Conservation (phyloP, 2,113 vertebrate species). For the Brienomyrus longianalis region DNA sequence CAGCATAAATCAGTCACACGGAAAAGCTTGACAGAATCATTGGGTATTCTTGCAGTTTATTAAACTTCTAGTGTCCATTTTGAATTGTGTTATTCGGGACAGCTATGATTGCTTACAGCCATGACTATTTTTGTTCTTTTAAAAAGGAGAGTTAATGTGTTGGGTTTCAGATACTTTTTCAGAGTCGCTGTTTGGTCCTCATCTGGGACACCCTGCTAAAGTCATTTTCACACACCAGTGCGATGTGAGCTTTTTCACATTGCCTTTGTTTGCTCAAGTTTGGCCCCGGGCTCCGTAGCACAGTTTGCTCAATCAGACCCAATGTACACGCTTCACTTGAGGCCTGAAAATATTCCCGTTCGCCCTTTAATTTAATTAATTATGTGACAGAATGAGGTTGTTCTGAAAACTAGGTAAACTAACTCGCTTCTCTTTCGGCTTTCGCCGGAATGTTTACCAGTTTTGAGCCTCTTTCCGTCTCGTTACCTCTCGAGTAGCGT, state of each 20-base stretch:
- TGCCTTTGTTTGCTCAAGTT: constrained; percentile 6
- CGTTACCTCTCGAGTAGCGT: not conserved
- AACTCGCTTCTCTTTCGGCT: not conserved
- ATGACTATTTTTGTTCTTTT: not conserved
- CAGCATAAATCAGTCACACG: not conserved
- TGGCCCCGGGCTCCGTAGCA: not conserved
- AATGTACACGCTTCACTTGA: constrained; percentile 4
- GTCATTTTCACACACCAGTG: constrained; percentile 8
- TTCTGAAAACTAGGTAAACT: not conserved
- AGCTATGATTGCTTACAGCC: not conserved
- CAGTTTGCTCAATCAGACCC: not conserved
- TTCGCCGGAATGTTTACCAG: not conserved
- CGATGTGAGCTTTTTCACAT: constrained; percentile 2
- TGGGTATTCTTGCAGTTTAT: not conserved
- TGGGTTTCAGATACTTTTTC: not conserved
- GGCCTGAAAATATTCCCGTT: constrained; percentile 10
- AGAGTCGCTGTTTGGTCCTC: not conserved
- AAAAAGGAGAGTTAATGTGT: not conserved
- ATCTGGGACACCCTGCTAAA: not conserved
- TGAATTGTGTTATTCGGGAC: not conserved
- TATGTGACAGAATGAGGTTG: constrained; percentile 23
- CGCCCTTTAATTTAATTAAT: constrained; percentile 6
- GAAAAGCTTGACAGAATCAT: not conserved
- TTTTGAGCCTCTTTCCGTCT: not conserved
- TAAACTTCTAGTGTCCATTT: not conserved